Evolutionary conservation across 2,888 invertebrate genomes (phyloP), one percentile per base, ranked within the genome.

Genomic region (Sycophila texana): DNA sequence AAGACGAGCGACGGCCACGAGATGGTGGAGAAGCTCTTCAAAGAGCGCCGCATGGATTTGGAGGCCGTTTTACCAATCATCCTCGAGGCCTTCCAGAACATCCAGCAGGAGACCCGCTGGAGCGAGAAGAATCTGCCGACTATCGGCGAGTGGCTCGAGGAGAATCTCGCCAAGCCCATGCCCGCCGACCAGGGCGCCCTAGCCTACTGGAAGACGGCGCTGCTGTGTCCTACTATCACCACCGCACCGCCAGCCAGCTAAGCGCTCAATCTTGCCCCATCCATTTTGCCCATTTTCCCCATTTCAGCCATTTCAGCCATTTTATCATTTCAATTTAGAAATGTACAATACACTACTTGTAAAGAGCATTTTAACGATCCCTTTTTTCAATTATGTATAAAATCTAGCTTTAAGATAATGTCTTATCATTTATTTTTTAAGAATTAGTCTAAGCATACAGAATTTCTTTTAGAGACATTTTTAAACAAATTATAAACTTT

Each of bases 101-200:
- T 96, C 61, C 92, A 94, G 83, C 94, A 95, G 84, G 95, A 95
- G 86, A 94, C 94, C 0, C 93, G 94, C 85, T 96, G 96, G 96
- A 95, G 94, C 53, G 93, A 94, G 72, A 94, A 94, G 73, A 96
- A 95, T 86, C 88, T 96, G 4, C 95, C 95, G 0, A 93, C 94
- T 0, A 95, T 96, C 58, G 94, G 95, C 81, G 90, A 92, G 13
- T 96, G 96, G 96, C 90, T 96, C 2, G 93, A 94, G 79, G 86
- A 91, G 14, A 93, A 93, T 88, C 87, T 93, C n/a, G 79, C 82
- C 7, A 78, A 83, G 18, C 68, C 72, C 3, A 14, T n/a, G 12
- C 30, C 49, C 1, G 22, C 70, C 39, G 79, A 76, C 51, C 26
- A 68, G 30, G 73, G 65, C 7, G 58, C 65, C 13, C 67, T 75